Conservation (phyloP, 2,113 vertebrate species). For the Scomber japonicus region DNA sequence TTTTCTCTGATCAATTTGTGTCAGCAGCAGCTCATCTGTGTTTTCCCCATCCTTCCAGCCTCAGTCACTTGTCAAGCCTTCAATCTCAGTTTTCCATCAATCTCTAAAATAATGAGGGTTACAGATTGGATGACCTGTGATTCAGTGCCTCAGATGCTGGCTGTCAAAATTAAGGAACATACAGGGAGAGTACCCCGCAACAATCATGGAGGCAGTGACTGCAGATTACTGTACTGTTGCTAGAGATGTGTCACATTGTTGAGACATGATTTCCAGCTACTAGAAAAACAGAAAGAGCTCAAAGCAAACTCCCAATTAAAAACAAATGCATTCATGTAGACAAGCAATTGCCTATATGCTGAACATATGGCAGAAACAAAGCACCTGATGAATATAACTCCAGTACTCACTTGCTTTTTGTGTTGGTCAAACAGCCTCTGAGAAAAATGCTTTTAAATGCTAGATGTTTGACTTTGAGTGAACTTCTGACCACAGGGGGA, state of each 20-base stretch:
- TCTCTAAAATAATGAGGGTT: constrained; percentile 46
- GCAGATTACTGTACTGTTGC: neutral
- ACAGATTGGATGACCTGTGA: constrained; percentile 39
- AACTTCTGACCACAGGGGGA: constrained; percentile 9
- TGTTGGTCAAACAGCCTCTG: neutral
- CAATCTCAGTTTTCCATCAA: constrained; percentile 18
- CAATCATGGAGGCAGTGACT: neutral
- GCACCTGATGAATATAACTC: neutral
- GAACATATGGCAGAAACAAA: neutral
- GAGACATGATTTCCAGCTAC: constrained; percentile 11
- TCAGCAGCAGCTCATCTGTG: neutral
- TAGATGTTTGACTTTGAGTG: constrained; percentile 1
- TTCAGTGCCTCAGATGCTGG: constrained; percentile 32
- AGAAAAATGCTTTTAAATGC: constrained; percentile 20
- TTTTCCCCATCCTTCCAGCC: neutral
- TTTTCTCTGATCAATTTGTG: constrained; percentile 1
- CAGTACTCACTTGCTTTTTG: neutral
- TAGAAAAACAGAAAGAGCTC: neutral
- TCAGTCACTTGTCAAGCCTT: constrained; percentile 20
- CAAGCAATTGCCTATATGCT: neutral
- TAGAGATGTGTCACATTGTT: neutral
- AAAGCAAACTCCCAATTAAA: neutral
- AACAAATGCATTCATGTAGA: neutral
- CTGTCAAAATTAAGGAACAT: constrained; percentile 20
- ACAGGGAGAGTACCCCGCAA: neutral